Base-by-base conservation (phyloP, 2,113 vertebrate genomes). In the Tautogolabrus adspersus region DNA sequence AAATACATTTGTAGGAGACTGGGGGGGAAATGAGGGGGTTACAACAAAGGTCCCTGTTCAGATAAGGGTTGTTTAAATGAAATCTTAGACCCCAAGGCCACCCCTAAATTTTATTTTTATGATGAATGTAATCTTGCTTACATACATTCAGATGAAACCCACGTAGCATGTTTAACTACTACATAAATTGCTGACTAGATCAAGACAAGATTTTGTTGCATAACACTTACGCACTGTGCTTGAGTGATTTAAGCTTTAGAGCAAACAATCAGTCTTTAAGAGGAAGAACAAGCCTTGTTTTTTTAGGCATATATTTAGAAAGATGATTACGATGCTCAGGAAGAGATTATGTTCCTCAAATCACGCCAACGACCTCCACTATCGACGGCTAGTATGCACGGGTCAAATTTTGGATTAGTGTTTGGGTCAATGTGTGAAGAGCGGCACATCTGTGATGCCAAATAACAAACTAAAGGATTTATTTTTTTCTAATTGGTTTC, bases 381-480 rank as follows among this genome's bases (percentile, higher is more conserved):
- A 52, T 79, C 51, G 23, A 10, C 4, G 37, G 56, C 49, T 56
- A 8, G 10, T 9, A 5, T 11, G 23, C 8, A 1, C 42, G 30
- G 68, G 66, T 72, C 59, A 63, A 46, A 38, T 42, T 61, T 61
- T 13, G 79, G 86, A 85, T 88, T 85, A 83, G 69, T 13, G 66
- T 66, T 83, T 11, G 7, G 56, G 46, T 74, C 74, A 71, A 85
- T 73, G 88, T 79, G 85, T 66, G 72, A 75, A 85, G 69, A 82
- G 71, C 80, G 54, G 61, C 56, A 73, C 73, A 58, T 82, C 68
- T 79, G 75, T 47, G 64, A 76, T 62, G 67, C 54, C 68, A 40
- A 71, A 61, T 70, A 46, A 54, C 12, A 70, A 65, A 8, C 22
- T 37, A 23, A 18, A 42, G 34, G 51, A 68, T 46, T 56, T 21